phyloP scores from a whole-genome alignment of 2,113 vertebrate species.

The Rissa tridactyla region DNA sequence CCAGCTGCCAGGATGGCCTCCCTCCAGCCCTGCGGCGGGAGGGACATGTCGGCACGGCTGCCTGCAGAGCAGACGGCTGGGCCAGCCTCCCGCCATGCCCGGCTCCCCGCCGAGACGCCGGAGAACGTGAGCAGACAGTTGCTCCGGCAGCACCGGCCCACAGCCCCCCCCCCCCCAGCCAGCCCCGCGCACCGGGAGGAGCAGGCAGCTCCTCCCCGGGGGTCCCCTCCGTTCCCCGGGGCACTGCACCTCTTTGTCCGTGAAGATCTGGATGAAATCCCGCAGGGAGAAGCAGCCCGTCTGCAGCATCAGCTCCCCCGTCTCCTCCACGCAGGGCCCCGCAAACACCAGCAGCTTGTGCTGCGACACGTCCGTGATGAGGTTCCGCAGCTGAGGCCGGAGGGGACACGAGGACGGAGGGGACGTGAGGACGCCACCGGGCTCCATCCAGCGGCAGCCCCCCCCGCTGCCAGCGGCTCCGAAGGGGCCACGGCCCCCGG shows the following conservation, averaged over 20 bases:
- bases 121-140: not conserved
- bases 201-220: not conserved
- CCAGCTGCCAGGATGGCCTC: not conserved
- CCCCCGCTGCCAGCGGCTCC: rapidly evolving
- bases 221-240: not conserved
- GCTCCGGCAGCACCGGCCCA: not conserved
- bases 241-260: slow-evolving; percentile 83
- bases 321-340: slow-evolving; percentile 85
- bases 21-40: rapidly evolving
- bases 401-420: not conserved
- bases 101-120: not conserved
- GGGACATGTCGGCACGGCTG: rapidly evolving
- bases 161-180: too few relatives aligned
- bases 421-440: not conserved
- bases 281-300: slow-evolving; percentile 81
- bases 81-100: not conserved
- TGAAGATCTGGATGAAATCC: slow-evolving; percentile 86
- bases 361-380: slow-evolving; percentile 80
- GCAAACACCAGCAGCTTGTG: slow-evolving; percentile 91
- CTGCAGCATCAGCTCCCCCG: slow-evolving; percentile 88
- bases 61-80: not conserved
- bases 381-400: slow-evolving; percentile 80
- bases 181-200: too few relatives aligned
- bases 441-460: rapidly evolving
- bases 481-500: rapidly evolving